phyloP scores from a whole-genome alignment of 2,797 vertebrate genomes.

The Heteromormyrus szaboi region DNA sequence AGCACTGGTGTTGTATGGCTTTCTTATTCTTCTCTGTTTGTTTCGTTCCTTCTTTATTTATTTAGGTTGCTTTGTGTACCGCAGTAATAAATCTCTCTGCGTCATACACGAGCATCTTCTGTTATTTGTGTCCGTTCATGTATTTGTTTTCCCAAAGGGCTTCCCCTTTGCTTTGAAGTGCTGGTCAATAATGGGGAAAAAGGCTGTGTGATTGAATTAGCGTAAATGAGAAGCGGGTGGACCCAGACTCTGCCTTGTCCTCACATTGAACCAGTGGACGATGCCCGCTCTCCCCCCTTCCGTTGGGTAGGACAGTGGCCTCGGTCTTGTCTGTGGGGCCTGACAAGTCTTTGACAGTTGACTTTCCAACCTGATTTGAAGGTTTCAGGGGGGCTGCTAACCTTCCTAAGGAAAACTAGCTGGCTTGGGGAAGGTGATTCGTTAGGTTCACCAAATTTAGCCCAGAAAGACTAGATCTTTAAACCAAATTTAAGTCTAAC shows the following conservation, averaged over 20 bases:
- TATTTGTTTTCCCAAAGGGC: slow-evolving; percentile 17
- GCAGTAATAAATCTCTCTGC: slow-evolving; percentile 18
- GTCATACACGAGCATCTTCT: slow-evolving; percentile 15
- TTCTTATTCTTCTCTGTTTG: background rate
- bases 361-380: background rate
- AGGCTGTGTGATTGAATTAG: slow-evolving; percentile 23
- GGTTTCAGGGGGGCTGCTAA: slow-evolving; percentile 5
- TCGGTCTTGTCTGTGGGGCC: background rate
- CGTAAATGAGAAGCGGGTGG: slow-evolving; percentile 23
- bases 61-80: slow-evolving; percentile 1
- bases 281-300: background rate
- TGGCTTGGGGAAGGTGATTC: background rate
- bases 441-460: background rate
- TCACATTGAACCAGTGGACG: background rate
- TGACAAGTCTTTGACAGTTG: background rate
- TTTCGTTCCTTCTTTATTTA: slow-evolving; percentile 24
- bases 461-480: background rate
- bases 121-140: background rate
- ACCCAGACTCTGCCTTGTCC: background rate
- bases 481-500: background rate
- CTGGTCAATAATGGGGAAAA: slow-evolving; percentile 11
- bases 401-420: background rate
- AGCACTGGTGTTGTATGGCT: background rate
- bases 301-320: background rate
- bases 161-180: slow-evolving; percentile 20